These are phyloP conservation scores for Scrobipalpa costella DNA, from an alignment of 2,888 invertebrate genomes.

Conservation along the genomic window DNA sequence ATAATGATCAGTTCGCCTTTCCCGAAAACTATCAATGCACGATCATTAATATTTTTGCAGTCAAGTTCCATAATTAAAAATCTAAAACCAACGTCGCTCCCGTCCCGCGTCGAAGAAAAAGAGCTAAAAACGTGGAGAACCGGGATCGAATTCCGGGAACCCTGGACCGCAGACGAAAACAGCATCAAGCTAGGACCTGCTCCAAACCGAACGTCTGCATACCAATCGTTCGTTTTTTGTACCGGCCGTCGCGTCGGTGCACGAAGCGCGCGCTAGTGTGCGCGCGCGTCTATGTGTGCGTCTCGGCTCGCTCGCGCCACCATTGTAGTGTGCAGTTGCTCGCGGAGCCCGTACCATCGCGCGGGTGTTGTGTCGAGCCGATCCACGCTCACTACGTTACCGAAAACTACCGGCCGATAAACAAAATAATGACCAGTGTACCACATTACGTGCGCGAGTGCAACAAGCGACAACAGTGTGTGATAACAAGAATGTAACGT, in stretches of 20 bases:
- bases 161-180: conserved; percentile 79
- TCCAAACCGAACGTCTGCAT: conserved; percentile 81
- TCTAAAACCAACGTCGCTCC: conserved; percentile 19
- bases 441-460: conserved; percentile 74
- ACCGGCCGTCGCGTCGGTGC: conserved; percentile 64
- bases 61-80: conserved; percentile 20
- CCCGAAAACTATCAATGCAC: background rate
- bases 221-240: conserved; percentile 81
- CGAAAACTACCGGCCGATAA: conserved; percentile 70
- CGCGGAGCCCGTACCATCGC: conserved; percentile 40
- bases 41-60: background rate
- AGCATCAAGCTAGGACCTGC: conserved; percentile 80
- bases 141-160: conserved; percentile 57
- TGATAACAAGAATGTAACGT: conserved; percentile 76
- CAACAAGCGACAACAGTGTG: conserved; percentile 75
- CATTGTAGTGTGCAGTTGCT: conserved; percentile 70
- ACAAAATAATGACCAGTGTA: conserved; percentile 78
- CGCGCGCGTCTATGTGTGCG: conserved; percentile 51
- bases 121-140: conserved; percentile 45
- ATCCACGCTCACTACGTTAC: conserved; percentile 57
- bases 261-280: conserved; percentile 53
- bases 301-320: conserved; percentile 67
- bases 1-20: background rate
- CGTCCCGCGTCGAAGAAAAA: conserved; percentile 19
- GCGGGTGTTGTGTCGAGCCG: conserved; percentile 30